Percentiles rank a stretch among this genome's conserved stretches.
These are phyloP conservation scores for Caenorhabditis wallacei DNA, from an alignment of 2,888 invertebrate genomes.

Conservation along the genomic window DNA sequence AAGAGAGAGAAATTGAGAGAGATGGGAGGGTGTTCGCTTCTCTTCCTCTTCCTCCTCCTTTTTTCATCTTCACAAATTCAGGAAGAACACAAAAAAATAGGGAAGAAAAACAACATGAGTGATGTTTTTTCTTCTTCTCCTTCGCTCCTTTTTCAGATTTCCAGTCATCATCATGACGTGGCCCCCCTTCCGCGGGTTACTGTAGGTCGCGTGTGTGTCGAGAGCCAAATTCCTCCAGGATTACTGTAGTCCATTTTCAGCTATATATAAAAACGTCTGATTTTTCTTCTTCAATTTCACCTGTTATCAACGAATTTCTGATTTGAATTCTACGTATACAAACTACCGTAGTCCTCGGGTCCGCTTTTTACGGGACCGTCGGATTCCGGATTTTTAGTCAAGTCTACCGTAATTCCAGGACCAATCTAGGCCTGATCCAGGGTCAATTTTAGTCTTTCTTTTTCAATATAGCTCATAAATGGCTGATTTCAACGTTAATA, in stretches of 20 bases:
- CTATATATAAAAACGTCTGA: too few species aligned
- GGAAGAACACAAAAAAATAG: slow-evolving; percentile 5
- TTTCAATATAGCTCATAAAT: too few species aligned
- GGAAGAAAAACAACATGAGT: slow-evolving; percentile 46
- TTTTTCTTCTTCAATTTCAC: not conserved
- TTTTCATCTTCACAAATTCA: not conserved
- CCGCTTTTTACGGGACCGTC: slow-evolving; percentile 3
- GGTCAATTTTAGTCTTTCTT: too few species aligned
- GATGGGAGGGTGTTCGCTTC: slow-evolving; percentile 4
- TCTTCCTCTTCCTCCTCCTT: not conserved
- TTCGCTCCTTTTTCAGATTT: slow-evolving; percentile 2
- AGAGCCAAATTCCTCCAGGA: too few species aligned
- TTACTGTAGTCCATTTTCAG: not conserved
- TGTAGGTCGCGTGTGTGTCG: too few species aligned
- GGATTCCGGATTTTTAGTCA: slow-evolving; percentile 1
- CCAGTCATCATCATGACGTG: not conserved
- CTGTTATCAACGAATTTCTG: not conserved
- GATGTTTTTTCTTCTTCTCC: slow-evolving; percentile 28
- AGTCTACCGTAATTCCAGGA: not conserved
- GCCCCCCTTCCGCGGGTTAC: not conserved
- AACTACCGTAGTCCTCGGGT: not conserved
- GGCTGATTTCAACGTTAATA: too few species aligned
- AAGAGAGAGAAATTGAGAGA: slow-evolving; percentile 24
- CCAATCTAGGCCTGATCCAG: too few species aligned
- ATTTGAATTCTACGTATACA: not conserved